Base-by-base conservation (phyloP, 2,113 vertebrate species). In the Junco hyemalis region DNA sequence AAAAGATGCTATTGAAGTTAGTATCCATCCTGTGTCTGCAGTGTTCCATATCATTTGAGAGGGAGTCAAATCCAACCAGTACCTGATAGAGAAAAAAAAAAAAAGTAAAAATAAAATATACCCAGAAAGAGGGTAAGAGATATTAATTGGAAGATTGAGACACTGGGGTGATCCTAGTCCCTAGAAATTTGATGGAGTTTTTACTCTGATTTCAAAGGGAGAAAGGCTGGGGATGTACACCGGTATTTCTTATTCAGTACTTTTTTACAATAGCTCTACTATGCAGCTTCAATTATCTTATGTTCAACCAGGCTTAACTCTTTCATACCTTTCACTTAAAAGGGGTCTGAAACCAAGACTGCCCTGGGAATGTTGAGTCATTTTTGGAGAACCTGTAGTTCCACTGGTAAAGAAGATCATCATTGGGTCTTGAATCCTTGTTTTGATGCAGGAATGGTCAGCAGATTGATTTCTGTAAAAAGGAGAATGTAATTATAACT, bases 331-430 rank as follows among this genome's bases (percentile, higher is more conserved):
- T 94, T 97, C 96, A 71, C 97, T 97, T 80, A 98, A 76, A n/a
- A 97, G 93, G 6, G 98, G 96, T 54, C 98, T 97, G 36, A 98
- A 74, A 40, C 98, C 98, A 71, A 97, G 92, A 31, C 97, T 97
- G 6, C 86, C 94, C 68, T 85, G 97, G 11, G 57, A 93, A 16
- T 95, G 97, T 21, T 96, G 96, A 33, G 95, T 84, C 99, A 99
- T 99, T 94, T 98, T 99, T 54, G 98, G 98, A 51, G 83, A 79
- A 7, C 98, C 98, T 4, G 98, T 98, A 26, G 98, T 98, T 68
- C 98, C 99, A 53, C 99, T 99, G 90, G 98, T 99, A 77, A 99
- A 99, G 97, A 98, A 99, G 86, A 98, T 98, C 38, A 11, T 70
- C 98, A 98, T 97, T 3, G 98, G 85, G 36, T 99, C 98, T 9